These are phyloP conservation scores for Hydrophis major DNA, from an alignment of 2,797 vertebrate genomes.

Conservation along the genomic window DNA sequence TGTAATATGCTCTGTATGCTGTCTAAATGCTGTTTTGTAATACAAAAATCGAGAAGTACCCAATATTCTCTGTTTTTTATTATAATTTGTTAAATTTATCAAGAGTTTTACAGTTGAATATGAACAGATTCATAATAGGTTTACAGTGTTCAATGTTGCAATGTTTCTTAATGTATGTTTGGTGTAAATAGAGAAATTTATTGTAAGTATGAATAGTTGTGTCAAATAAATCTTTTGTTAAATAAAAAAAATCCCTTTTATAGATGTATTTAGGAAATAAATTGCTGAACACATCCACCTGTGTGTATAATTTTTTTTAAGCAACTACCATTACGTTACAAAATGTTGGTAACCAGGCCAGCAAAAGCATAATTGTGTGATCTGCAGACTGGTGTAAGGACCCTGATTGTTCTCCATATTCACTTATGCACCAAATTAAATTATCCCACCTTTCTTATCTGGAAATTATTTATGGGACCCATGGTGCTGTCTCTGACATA, in stretches of 20 bases:
- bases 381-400: background rate
- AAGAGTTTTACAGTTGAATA: conserved; percentile 52
- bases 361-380: background rate
- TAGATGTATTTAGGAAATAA: background rate
- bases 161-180: conserved; percentile 67
- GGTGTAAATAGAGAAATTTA: conserved; percentile 62
- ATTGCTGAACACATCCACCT: background rate
- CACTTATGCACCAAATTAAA: background rate
- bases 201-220: conserved; percentile 69
- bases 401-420: background rate
- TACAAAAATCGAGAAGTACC: conserved; percentile 43
- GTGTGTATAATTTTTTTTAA: background rate
- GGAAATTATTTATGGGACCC: background rate
- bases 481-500: background rate
- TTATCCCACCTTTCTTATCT: background rate
- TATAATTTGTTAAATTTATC: conserved; percentile 55
- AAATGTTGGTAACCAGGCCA: background rate
- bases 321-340: background rate
- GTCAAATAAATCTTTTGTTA: conserved; percentile 72
- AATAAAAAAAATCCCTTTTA: background rate
- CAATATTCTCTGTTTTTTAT: conserved; percentile 55
- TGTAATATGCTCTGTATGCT: conserved; percentile 50
- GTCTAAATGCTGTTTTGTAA: conserved; percentile 44
- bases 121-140: conserved; percentile 55
- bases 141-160: conserved; percentile 58